These are phyloP conservation scores for roundworm (Caenorhabditis elegans) DNA, from an alignment of 1,140 invertebrate species.

Conservation along the genomic window DNA sequence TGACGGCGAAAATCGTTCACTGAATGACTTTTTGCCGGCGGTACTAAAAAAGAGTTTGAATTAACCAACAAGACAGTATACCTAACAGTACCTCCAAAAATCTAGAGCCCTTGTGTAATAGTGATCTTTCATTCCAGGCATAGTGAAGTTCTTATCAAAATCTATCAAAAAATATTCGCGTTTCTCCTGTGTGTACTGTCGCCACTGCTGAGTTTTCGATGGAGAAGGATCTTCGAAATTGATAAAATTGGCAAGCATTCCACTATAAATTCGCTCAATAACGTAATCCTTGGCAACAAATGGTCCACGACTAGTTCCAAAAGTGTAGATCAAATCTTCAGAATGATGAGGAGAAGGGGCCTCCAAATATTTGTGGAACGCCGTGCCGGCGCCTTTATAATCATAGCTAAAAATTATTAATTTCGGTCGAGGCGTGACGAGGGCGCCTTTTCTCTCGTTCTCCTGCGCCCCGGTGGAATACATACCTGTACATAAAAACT, in stretches of 20 bases:
- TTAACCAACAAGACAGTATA: too few relatives aligned
- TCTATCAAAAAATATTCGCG: not conserved
- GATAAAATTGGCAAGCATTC: not conserved
- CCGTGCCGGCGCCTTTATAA: not conserved
- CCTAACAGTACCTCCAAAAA: not conserved
- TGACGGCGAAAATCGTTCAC: not conserved
- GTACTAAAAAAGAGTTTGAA: not conserved
- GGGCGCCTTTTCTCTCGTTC: too few relatives aligned
- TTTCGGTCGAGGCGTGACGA: too few relatives aligned
- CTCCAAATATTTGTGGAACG: not conserved
- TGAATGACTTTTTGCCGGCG: not conserved
- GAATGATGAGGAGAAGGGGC: not conserved
- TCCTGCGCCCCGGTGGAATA: too few relatives aligned
- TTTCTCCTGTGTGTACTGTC: not conserved
- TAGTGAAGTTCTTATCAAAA: constrained; percentile 1
- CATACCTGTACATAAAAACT: not conserved
- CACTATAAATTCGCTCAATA: not conserved
- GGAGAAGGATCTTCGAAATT: not conserved
- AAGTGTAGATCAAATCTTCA: constrained; percentile 19
- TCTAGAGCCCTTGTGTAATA: not conserved
- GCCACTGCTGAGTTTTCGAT: not conserved
- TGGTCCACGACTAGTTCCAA: not conserved
- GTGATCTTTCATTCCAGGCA: not conserved
- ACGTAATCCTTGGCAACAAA: not conserved
- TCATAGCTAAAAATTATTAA: not conserved